These are phyloP conservation scores for Gambusia yucatana DNA, from an alignment of 2,797 vertebrate species.

Conservation along the genomic window DNA sequence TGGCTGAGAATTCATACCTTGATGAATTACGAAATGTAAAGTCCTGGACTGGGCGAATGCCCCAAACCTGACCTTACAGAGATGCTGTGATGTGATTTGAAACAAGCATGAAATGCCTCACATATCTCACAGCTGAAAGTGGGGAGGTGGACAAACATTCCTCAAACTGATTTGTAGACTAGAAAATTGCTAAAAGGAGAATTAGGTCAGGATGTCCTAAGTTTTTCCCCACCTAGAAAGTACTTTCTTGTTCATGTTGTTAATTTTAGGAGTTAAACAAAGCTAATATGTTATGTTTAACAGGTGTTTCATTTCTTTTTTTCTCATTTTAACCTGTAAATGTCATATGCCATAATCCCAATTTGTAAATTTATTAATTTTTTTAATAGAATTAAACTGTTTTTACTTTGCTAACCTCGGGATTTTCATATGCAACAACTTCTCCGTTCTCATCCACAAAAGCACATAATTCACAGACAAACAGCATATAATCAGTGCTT, in stretches of 20 bases:
- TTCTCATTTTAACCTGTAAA: background rate
- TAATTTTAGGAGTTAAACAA: background rate
- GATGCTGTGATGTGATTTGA: background rate
- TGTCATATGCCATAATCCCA: background rate
- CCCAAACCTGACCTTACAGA: background rate
- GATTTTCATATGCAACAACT: slow-evolving; percentile 36
- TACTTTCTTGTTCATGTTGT: background rate
- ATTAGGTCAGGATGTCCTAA: background rate
- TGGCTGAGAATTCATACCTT: background rate
- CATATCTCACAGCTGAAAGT: background rate
- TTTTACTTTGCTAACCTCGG: slow-evolving; percentile 25
- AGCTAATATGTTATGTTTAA: background rate
- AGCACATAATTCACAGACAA: slow-evolving; percentile 54
- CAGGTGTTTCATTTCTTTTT: background rate
- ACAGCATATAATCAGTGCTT: slow-evolving; percentile 71
- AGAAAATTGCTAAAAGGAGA: background rate
- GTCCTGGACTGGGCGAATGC: background rate
- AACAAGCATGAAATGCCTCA: too few species aligned
- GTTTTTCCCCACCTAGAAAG: background rate
- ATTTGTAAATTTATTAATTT: too few species aligned
- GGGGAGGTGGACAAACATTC: background rate
- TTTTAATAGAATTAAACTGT: background rate
- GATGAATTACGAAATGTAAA: background rate
- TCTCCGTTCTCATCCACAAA: slow-evolving; percentile 27
- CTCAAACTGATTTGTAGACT: background rate